Base-by-base conservation (phyloP, 1,140 invertebrate species). In the Penaeus indicus region DNA sequence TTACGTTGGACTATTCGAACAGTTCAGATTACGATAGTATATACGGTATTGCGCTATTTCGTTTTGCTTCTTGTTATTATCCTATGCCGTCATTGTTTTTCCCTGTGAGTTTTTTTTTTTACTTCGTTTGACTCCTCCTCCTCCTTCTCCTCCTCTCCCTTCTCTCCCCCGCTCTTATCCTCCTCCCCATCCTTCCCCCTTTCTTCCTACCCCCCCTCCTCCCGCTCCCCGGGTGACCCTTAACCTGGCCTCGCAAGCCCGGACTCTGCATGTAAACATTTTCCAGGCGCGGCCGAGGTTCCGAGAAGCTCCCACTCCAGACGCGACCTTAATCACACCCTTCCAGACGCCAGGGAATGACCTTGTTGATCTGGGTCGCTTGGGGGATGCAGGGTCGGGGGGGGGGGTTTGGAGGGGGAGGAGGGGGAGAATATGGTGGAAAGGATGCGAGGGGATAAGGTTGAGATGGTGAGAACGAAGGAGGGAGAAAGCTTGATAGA, bases 401-500 rank as follows among this genome's bases (percentile, higher is more conserved):
- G 54, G 11, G 54, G 54, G 10, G 8, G 47, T 5, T 3, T 0
- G 47, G 47, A 10, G 8, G 11, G 16, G 75, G n/a, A 38, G n/a
- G 75, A 47, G 75, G 19, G 75, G 27, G 75, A 78, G 75, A 78
- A 54, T 47, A n/a, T 21, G 75, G 47, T 38, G 54, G 22, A 78
- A 25, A 78, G 75, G 54, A 4, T 42, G 75, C 38, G 75, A 78
- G 75, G 4, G n/a, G 75, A 78, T 78, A 22, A 38, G 32, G 8
- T 72, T 72, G 72, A 5, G n/a, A 75, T 5, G 42, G 72, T 32
- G 25, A 75, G 27, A 32, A n/a, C 27, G n/a, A 75, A 38, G 42
- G 72, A 75, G 72, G n/a, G 21, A 75, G 72, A 75, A 32, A 72
- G 69, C 16, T 27, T 32, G 72, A 27, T 19, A 75, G 72, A 75